Conservation (phyloP, 2,797 vertebrate species). For the Pelochelys cantorii region DNA sequence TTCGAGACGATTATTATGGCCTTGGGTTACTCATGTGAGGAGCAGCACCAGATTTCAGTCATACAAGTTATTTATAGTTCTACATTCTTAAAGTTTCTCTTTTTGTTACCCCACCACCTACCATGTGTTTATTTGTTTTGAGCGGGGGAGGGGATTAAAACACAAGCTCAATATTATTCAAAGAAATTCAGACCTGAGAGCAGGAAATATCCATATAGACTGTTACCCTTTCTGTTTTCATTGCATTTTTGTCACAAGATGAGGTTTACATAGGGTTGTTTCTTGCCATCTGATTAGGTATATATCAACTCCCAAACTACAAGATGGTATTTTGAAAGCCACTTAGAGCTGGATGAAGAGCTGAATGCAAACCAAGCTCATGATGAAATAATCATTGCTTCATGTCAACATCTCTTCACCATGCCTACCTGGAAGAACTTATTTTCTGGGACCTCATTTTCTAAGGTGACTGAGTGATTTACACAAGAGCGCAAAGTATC, state of each 20-base stretch:
- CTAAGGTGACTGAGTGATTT: not conserved
- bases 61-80: not conserved
- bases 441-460: not conserved
- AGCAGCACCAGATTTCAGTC: not conserved
- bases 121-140: not conserved
- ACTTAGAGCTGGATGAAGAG: not conserved
- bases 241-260: not conserved
- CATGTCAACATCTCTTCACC: not conserved
- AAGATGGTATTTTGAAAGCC: not conserved
- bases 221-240: not conserved
- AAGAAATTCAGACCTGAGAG: not conserved
- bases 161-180: not conserved
- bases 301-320: not conserved
- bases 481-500: not conserved
- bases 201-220: not conserved
- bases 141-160: not conserved
- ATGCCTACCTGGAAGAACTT: not conserved
- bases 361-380: not conserved
- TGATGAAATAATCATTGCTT: not conserved
- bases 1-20: constrained; percentile 8
- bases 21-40: not conserved
- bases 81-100: not conserved
- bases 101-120: too few species aligned
- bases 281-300: not conserved
- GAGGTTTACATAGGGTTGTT: not conserved